Percentiles rank a stretch among this genome's conserved stretches.
Conservation (phyloP, 2,888 invertebrate species). For the Congeria kusceri region DNA sequence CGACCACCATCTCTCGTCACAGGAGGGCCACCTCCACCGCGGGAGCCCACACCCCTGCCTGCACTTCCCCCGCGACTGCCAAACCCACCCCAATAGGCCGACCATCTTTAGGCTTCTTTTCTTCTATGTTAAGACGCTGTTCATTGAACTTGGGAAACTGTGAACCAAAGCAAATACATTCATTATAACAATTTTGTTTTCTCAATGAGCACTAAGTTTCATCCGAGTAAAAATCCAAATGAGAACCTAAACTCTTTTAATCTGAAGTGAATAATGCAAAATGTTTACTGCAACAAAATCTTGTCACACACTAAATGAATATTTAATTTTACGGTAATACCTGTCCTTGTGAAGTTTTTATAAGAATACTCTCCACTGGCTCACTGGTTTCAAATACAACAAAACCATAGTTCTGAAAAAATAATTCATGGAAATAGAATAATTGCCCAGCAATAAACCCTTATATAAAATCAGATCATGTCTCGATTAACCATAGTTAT, state of each 20-base stretch:
- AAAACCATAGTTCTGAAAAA: slow-evolving; percentile 93
- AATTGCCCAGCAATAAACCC: no score
- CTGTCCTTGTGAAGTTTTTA: slow-evolving; percentile 8
- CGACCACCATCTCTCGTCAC: slow-evolving; percentile 76
- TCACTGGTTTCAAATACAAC: slow-evolving; percentile 95
- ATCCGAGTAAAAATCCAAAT: no score
- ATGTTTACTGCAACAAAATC: no score
- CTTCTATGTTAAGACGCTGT: slow-evolving; percentile 96
- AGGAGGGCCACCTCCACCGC: slow-evolving; percentile 71
- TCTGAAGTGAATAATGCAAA: no score
- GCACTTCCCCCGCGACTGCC: slow-evolving; percentile 73
- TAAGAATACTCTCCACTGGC: slow-evolving; percentile 91
- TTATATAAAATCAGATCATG: neutral
- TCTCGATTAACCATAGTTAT: no score
- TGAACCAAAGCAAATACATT: slow-evolving; percentile 66
- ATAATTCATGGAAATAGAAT: neutral
- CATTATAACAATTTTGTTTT: slow-evolving; percentile 12
- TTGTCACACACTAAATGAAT: no score
- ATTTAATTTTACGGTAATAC: no score
- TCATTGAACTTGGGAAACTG: slow-evolving; percentile 94
- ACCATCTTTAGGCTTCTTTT: slow-evolving; percentile 88
- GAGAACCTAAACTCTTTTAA: no score
- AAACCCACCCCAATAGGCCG: slow-evolving; percentile 69
- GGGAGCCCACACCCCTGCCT: slow-evolving; percentile 69
- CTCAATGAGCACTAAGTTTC: neutral